Evolutionary conservation across 2,797 vertebrate species (phyloP).

Genomic region (Tiaroga cobitis): DNA sequence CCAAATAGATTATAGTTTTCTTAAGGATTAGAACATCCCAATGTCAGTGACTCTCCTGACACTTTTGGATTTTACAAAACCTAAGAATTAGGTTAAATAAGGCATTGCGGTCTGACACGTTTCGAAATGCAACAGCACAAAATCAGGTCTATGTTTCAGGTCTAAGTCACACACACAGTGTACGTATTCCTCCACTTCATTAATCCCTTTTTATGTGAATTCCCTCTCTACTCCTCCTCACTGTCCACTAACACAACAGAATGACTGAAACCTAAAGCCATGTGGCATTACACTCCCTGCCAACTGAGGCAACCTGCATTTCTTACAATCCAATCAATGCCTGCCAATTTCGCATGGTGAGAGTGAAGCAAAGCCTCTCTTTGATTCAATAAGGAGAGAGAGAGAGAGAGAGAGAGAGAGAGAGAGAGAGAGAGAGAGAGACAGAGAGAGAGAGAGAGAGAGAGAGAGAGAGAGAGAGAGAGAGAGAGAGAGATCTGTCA

Average conservation of each 20-base stretch:
- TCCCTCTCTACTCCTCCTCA: background rate
- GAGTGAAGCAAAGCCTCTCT: conserved; percentile 1
- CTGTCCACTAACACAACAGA: conserved; percentile 15
- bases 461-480: no score
- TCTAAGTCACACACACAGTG: background rate
- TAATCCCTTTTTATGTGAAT: conserved; percentile 9
- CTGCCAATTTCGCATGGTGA: conserved; percentile 30
- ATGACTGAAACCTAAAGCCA: conserved; percentile 31
- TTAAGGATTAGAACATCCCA: background rate
- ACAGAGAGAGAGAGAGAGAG: no score
- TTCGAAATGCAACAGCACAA: background rate
- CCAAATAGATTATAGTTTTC: background rate
- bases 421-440: no score
- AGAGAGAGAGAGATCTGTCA: background rate
- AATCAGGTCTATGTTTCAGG: background rate
- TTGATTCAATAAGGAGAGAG: background rate
- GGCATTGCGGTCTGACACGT: background rate
- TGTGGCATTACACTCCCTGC: conserved; percentile 26
- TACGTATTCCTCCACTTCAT: background rate
- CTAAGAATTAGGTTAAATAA: background rate
- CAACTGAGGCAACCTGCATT: conserved; percentile 29
- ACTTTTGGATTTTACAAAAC: background rate
- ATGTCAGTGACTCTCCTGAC: background rate
- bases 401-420: background rate
- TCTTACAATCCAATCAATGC: background rate